Percentiles rank a stretch among this genome's conserved stretches.
Conservation (phyloP, 1,140 invertebrate genomes). For the Archivesica marissinica region DNA sequence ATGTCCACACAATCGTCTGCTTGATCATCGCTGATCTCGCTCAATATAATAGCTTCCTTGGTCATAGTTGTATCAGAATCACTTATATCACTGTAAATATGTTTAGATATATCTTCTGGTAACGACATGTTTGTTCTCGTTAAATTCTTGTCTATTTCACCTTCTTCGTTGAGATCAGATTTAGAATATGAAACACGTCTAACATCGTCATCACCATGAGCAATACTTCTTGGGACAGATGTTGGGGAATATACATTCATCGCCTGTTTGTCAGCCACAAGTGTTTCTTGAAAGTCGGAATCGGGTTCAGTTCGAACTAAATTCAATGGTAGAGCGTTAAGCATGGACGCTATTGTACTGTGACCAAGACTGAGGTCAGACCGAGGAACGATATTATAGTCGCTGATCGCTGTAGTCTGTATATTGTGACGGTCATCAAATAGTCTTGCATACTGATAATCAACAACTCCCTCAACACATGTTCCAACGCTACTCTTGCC, state of each 20-base stretch:
- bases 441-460: no score
- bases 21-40: not conserved
- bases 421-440: not conserved
- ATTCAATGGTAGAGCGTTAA: constrained; percentile 5
- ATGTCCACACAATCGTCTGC: not conserved
- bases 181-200: no score
- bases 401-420: not conserved
- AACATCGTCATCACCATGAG: no score
- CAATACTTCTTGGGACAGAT: no score
- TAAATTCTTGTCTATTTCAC: no score
- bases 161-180: no score
- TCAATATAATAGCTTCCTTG: not conserved
- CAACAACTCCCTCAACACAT: not conserved
- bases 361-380: not conserved
- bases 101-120: no score
- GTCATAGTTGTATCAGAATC: not conserved
- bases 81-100: not conserved
- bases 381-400: not conserved
- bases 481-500: no score
- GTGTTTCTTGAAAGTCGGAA: not conserved
- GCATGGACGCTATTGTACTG: constrained; percentile 4
- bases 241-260: not conserved
- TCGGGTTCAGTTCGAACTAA: not conserved
- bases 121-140: no score
- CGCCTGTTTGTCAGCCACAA: not conserved